Evolutionary conservation across 2,113 vertebrate species (phyloP).

Genomic region (Channa argus): DNA sequence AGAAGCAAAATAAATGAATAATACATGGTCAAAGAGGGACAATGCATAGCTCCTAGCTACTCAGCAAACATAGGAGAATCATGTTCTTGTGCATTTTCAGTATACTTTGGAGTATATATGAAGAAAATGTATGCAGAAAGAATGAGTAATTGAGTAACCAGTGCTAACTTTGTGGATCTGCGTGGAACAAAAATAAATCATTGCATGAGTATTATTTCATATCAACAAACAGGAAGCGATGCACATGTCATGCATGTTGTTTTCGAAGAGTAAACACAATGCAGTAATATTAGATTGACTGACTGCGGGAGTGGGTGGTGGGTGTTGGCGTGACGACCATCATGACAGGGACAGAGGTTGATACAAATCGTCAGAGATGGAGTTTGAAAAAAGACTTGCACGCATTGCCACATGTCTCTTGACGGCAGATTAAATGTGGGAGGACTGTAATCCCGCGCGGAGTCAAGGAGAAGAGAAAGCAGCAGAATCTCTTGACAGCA

Average conservation of each 20-base stretch:
- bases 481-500: constrained; percentile 60
- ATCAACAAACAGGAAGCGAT: not conserved
- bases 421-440: constrained; percentile 67
- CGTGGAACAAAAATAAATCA: not conserved
- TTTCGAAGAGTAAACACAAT: constrained; percentile 5
- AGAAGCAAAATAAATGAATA: constrained; percentile 20
- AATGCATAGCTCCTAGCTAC: constrained; percentile 11
- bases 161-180: not conserved
- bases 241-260: constrained; percentile 1
- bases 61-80: not conserved
- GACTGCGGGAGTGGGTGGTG: constrained; percentile 22
- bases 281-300: not conserved
- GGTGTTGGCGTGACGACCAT: constrained; percentile 36
- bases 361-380: constrained; percentile 52
- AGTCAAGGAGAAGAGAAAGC: constrained; percentile 47
- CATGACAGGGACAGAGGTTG: constrained; percentile 53
- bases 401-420: constrained; percentile 40
- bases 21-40: not conserved
- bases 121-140: not conserved
- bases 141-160: not conserved
- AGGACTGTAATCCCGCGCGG: constrained; percentile 62
- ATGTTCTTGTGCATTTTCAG: not conserved
- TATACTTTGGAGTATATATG: not conserved
- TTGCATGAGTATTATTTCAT: not conserved
- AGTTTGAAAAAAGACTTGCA: constrained; percentile 23